These are phyloP conservation scores for Sternotherus odoratus DNA, from an alignment of 2,797 vertebrate genomes.

Conservation along the genomic window DNA sequence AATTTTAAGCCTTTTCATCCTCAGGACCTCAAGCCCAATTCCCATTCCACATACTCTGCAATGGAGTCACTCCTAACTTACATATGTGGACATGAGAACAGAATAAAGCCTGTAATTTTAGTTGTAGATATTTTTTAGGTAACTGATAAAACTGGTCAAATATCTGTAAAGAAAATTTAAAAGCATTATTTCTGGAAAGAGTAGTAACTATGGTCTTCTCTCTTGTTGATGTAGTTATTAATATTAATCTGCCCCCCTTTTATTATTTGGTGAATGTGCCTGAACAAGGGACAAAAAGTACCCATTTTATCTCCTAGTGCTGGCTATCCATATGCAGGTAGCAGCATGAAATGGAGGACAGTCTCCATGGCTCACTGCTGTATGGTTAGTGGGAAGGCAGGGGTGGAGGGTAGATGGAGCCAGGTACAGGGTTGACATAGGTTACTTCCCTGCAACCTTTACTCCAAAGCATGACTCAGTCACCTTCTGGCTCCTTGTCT, in stretches of 20 bases:
- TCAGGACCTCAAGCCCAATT: background rate
- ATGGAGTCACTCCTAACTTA: background rate
- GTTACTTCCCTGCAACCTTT: background rate
- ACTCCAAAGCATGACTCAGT: background rate
- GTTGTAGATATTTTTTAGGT: background rate
- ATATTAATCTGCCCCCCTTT: background rate
- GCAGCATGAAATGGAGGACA: background rate
- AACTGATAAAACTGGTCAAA: background rate
- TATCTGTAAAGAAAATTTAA: background rate
- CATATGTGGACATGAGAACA: background rate
- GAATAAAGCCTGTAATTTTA: background rate
- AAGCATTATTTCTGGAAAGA: too few relatives aligned
- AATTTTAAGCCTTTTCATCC: background rate
- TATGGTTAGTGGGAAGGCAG: background rate
- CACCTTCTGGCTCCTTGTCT: background rate
- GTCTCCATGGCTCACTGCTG: background rate
- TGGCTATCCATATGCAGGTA: background rate
- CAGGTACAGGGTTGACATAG: fast-evolving
- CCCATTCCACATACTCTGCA: background rate
- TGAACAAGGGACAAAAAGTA: background rate
- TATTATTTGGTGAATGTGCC: background rate
- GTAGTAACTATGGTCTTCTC: background rate
- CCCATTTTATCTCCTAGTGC: background rate
- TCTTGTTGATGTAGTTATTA: background rate
- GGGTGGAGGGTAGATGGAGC: background rate